Evolutionary conservation across 2,113 vertebrate genomes (phyloP), one percentile per base, ranked within the genome.

Genomic region (Henicopernis longicauda): DNA sequence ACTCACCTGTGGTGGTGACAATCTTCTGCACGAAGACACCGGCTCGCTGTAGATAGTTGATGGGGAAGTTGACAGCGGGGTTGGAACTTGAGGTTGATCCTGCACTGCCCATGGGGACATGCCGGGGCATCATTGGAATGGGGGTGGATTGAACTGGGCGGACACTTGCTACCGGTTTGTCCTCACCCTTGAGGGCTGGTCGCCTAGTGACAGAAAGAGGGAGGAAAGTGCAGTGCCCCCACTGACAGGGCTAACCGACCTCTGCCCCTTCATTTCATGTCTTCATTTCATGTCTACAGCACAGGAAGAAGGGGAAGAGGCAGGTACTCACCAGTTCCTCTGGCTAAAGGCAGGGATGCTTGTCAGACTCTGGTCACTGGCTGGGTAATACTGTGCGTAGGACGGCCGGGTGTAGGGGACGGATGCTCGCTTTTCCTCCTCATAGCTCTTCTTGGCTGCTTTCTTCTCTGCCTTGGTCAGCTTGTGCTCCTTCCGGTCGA

Each of bases 81-180:
- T 98, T 98, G 95, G 99, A 99, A 95, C 98, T 97, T 11, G 98
- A 98, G 81, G 99, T 50, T 79, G 98, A 97, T 90, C 98, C 97
- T 61, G 97, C 90, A 32, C 94, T 80, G 49, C 99, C 98, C 96
- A 99, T 96, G 13, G 98, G 97, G 19, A 99, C 99, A 42, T 99
- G 99, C 38, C 99, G 99, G 58, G 99, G 99, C 99, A 99, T 99
- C 99, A 99, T 99, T 86, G 99, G 99, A 97, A 99, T 99, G 12
- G 99, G 99, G 4, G 99, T 99, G 47, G 99, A 99, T 96, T 99
- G 99, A 92, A 99, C 99, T 38, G 99, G 99, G 82, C 99, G 98
- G 87, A 99, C 99, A 2, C 99, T 99, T 63, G 99, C 99, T 92
- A 99, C 99, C 0, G 99, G 99, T 96, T 99, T 99, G 94, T 99